Percentiles rank a stretch among this genome's conserved stretches.
Conservation (phyloP, 2,888 invertebrate species). For the Proisotoma minuta region DNA sequence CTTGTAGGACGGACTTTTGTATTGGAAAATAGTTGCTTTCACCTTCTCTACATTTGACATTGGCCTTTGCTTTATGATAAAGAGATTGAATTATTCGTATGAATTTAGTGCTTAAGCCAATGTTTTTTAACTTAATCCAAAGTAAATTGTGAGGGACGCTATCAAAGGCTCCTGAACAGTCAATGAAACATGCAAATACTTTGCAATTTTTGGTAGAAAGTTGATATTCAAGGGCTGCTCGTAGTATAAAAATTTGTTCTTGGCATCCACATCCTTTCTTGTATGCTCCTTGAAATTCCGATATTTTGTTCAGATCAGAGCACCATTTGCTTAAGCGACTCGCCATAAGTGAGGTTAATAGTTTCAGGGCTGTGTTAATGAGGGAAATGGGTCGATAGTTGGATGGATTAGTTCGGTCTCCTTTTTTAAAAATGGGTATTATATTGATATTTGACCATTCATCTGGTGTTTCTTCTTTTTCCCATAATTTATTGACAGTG, state of each 20-base stretch:
- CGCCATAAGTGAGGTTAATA: conserved; percentile 35
- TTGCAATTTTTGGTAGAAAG: conserved; percentile 21
- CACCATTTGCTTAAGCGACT: conserved; percentile 35
- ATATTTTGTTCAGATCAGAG: conserved; percentile 36
- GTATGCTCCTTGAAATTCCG: conserved; percentile 46
- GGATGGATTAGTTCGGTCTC: conserved; percentile 24
- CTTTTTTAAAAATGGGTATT: conserved; percentile 42
- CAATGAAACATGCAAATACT: conserved; percentile 43
- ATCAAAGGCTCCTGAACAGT: conserved; percentile 41
- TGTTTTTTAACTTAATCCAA: conserved; percentile 27
- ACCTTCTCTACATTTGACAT: background rate
- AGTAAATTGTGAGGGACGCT: conserved; percentile 35
- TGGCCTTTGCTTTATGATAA: conserved; percentile 7
- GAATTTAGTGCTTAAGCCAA: conserved; percentile 36
- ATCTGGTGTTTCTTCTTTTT: background rate
- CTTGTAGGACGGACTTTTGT: conserved; percentile 19
- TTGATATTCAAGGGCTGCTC: conserved; percentile 21
- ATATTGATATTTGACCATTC: conserved; percentile 3
- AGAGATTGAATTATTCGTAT: conserved; percentile 26
- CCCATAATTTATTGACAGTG: conserved; percentile 10
- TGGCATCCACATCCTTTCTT: conserved; percentile 31
- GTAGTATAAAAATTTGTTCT: conserved; percentile 45
- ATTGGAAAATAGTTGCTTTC: conserved; percentile 14
- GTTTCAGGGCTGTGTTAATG: conserved; percentile 34
- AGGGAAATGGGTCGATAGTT: conserved; percentile 42